Evolutionary conservation across 2,797 vertebrate species (phyloP).

Genomic region (Linurgus olivaceus): DNA sequence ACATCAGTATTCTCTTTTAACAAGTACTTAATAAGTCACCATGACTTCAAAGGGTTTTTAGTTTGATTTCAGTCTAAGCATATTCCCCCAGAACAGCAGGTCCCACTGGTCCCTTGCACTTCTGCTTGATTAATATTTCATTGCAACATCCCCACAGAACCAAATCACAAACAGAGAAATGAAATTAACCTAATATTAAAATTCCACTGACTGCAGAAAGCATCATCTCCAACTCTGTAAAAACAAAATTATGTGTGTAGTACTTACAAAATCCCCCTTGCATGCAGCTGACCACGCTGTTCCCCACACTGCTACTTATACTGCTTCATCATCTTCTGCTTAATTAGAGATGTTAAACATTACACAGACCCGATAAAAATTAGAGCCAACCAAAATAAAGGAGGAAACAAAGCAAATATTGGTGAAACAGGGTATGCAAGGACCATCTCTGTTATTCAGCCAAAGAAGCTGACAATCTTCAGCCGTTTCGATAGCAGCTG

Average conservation of each 20-base stretch:
- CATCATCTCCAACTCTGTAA: neutral
- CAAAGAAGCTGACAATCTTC: neutral
- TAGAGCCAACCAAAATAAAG: neutral
- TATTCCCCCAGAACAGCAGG: neutral
- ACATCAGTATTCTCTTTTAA: neutral
- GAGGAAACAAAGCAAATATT: conserved; percentile 17
- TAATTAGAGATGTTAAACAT: conserved; percentile 25
- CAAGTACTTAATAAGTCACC: neutral
- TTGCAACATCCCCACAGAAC: neutral
- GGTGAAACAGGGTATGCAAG: neutral
- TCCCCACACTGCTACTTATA: neutral
- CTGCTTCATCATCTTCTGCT: neutral
- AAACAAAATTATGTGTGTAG: neutral
- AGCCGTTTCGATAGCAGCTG: neutral
- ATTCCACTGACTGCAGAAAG: neutral
- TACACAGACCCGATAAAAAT: neutral
- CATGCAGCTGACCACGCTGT: neutral
- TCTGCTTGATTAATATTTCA: neutral
- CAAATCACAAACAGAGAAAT: neutral
- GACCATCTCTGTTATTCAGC: neutral
- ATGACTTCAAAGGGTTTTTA: neutral
- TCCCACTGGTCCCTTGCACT: neutral
- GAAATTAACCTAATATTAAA: neutral
- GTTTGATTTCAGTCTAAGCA: neutral
- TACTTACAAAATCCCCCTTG: conserved; percentile 23